These are phyloP conservation scores for Trilocha varians DNA, from an alignment of 2,888 invertebrate species.

Conservation along the genomic window DNA sequence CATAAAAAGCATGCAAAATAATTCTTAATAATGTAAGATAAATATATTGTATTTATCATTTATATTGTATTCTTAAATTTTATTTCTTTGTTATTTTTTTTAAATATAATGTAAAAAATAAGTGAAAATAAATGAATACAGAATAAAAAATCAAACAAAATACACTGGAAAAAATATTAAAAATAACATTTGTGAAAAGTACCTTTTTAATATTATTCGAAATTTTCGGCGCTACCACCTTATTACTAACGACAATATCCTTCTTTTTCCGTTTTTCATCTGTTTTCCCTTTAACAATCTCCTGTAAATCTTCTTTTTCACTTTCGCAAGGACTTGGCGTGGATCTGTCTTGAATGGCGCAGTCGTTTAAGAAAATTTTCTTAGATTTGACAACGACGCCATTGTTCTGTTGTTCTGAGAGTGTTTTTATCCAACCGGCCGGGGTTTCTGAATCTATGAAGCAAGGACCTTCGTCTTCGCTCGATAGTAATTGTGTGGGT, in stretches of 20 bases:
- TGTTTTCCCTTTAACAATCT: constrained; percentile 24
- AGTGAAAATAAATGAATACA: too few species aligned
- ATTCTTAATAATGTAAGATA: neutral
- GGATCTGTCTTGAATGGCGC: constrained; percentile 26
- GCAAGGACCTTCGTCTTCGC: constrained; percentile 65
- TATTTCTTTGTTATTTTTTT: too few species aligned
- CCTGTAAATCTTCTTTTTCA: constrained; percentile 24
- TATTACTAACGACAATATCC: constrained; percentile 36
- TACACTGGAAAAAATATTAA: too few species aligned
- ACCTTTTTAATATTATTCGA: constrained; percentile 53
- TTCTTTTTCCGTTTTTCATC: constrained; percentile 33
- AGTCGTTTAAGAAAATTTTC: constrained; percentile 64
- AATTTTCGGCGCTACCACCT: constrained; percentile 29
- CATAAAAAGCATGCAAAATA: too few species aligned
- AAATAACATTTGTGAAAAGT: neutral
- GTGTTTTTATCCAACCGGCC: constrained; percentile 55
- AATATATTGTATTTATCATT: neutral
- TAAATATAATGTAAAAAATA: too few species aligned
- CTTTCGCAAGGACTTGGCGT: constrained; percentile 47
- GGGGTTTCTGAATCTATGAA: constrained; percentile 63
- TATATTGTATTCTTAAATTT: neutral
- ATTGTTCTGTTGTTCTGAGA: constrained; percentile 50
- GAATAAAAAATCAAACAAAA: too few species aligned
- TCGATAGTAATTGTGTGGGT: constrained; percentile 59
- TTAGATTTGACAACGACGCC: constrained; percentile 57